Conservation (phyloP, 2,888 invertebrate genomes). For the Crepidodera aurea region DNA sequence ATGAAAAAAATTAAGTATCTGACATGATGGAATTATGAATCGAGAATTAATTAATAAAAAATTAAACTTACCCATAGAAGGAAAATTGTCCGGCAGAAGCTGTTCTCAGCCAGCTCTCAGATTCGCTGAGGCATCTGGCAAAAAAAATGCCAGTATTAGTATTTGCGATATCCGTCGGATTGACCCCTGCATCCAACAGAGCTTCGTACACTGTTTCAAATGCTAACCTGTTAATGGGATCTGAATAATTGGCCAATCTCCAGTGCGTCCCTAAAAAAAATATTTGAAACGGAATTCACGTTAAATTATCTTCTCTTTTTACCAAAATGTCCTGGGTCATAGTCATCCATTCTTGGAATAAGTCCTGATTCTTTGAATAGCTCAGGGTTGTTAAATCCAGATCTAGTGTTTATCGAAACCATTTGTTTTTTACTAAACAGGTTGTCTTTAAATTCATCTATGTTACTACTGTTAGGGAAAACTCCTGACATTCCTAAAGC, state of each 20-base stretch:
- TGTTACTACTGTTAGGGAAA: slow-evolving; percentile 80
- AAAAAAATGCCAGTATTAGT: slow-evolving; percentile 81
- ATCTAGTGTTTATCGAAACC: slow-evolving; percentile 82
- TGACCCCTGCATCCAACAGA: slow-evolving; percentile 69
- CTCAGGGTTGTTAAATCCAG: slow-evolving; percentile 70
- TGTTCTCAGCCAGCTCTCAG: background rate
- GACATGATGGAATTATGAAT: no score
- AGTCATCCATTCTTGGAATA: slow-evolving; percentile 63
- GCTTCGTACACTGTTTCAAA: slow-evolving; percentile 69
- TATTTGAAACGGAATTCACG: no score
- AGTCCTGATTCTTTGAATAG: slow-evolving; percentile 72
- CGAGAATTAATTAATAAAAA: no score
- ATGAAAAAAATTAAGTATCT: no score
- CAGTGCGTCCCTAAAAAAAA: slow-evolving; percentile 2
- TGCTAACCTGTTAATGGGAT: slow-evolving; percentile 67
- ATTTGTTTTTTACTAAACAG: slow-evolving; percentile 82
- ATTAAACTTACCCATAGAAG: background rate
- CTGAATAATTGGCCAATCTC: slow-evolving; percentile 67
- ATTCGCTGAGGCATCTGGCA: slow-evolving; percentile 78
- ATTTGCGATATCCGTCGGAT: slow-evolving; percentile 74
- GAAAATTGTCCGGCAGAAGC: background rate
- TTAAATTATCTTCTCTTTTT: no score
- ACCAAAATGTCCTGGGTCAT: slow-evolving; percentile 65
- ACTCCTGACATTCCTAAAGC: slow-evolving; percentile 66
- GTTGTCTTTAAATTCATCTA: slow-evolving; percentile 73